Evolutionary conservation across 2,888 invertebrate genomes (phyloP), one percentile per base, ranked within the genome.

Genomic region (Eubasilissa splendida): DNA sequence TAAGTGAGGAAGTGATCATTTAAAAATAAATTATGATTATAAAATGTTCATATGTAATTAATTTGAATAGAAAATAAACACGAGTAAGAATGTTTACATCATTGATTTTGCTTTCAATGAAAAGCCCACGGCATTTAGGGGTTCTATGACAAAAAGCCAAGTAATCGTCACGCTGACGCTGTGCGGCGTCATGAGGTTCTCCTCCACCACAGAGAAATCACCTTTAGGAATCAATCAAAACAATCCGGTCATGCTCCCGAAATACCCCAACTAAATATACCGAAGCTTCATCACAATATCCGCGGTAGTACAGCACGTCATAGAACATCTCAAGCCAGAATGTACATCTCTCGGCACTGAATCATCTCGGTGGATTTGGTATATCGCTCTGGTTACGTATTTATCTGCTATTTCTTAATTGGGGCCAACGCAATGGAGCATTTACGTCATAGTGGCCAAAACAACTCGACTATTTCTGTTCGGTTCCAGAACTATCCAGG

Each of bases 381-480:
- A 50, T 77, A 71, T 22, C n/a, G 58, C 53, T 53, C 31, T 50
- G 14, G 65, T 80, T 80, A 78, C 78, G 78, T 78, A 63, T 9
- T 4, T 77, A n/a, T 81, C 77, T 42, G 63, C 60, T 75, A 78
- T 78, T 75, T 75, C 79, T 81, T 81, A 76, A 83, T 83, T 76
- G 83, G 82, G 83, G 82, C 82, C 81, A 83, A 81, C 83, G 83
- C 82, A 83, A 80, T 60, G 66, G 59, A 59, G 59, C 68, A 60
- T 74, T 80, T 82, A 80, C 80, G 80, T 80, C 79, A 82, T 58
- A 76, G 56, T 59, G 71, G 68, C 83, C 76, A 82, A 80, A 82
- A 82, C 81, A 81, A 78, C 12, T 14, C 59, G 68, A 54, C 80
- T 83, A 83, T 81, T 81, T 81, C 63, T 12, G 79, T 22, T 33